Evolutionary conservation across 2,888 invertebrate species (phyloP).

Genomic region (Drosophila mettleri): DNA sequence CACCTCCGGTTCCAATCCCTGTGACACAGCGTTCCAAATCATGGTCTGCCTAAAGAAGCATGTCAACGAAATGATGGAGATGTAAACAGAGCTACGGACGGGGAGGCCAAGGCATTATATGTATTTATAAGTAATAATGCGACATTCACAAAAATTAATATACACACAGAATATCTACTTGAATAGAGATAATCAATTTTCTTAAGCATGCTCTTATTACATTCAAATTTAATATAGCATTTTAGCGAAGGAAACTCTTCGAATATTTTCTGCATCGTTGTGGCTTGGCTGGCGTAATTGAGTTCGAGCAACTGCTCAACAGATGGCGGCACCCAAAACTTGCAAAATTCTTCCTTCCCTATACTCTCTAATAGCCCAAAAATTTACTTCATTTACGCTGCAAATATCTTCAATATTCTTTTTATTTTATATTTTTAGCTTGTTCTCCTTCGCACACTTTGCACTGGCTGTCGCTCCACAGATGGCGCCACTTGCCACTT

Average conservation of each 20-base stretch:
- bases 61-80: neutral
- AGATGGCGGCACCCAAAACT: constrained; percentile 36
- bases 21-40: constrained; percentile 55
- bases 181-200: constrained; percentile 14
- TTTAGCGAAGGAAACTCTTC: neutral
- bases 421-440: neutral
- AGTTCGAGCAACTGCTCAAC: constrained; percentile 13
- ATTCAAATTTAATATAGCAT: constrained; percentile 2
- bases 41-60: constrained; percentile 39
- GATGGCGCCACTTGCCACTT: constrained; percentile 44
- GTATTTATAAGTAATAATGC: neutral
- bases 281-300: neutral
- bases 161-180: constrained; percentile 4
- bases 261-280: neutral
- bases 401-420: neutral
- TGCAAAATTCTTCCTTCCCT: constrained; percentile 4
- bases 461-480: constrained; percentile 16
- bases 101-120: neutral
- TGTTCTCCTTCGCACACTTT: neutral
- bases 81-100: neutral
- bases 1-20: constrained; percentile 48
- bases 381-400: constrained; percentile 11
- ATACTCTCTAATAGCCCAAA: constrained; percentile 8
- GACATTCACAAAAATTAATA: neutral
- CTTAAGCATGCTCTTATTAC: constrained; percentile 12